Conservation (phyloP, 2,797 vertebrate species). For the Tinamus major region DNA sequence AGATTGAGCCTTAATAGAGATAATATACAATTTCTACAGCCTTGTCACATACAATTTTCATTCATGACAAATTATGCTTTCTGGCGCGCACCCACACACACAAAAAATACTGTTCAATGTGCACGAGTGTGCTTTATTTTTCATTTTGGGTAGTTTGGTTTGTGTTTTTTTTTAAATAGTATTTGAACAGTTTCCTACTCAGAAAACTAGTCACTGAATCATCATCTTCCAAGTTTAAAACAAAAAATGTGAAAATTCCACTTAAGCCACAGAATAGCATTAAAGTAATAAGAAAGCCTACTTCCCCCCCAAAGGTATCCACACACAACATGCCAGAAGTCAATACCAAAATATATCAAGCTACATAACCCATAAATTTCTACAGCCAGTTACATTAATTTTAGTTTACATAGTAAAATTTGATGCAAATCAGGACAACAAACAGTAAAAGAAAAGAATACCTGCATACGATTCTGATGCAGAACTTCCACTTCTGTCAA, state of each 20-base stretch:
- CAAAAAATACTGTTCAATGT: slow-evolving; percentile 82
- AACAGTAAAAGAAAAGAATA: slow-evolving; percentile 76
- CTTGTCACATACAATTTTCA: slow-evolving; percentile 85
- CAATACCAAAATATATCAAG: slow-evolving; percentile 73
- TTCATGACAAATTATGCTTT: slow-evolving; percentile 83
- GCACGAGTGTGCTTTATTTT: slow-evolving; percentile 78
- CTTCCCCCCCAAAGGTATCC: slow-evolving; percentile 69
- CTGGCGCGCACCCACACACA: slow-evolving; percentile 81
- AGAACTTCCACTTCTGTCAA: slow-evolving; percentile 93
- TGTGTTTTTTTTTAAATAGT: slow-evolving; percentile 45
- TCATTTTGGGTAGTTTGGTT: slow-evolving; percentile 66
- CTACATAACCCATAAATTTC: slow-evolving; percentile 70
- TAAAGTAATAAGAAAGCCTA: slow-evolving; percentile 82
- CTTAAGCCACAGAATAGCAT: slow-evolving; percentile 85
- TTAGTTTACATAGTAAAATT: slow-evolving; percentile 52
- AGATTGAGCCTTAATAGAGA: slow-evolving; percentile 86
- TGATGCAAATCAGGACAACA: slow-evolving; percentile 29
- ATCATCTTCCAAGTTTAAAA: slow-evolving; percentile 83
- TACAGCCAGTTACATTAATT: slow-evolving; percentile 56
- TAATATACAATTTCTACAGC: slow-evolving; percentile 86
- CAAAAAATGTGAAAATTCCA: slow-evolving; percentile 80
- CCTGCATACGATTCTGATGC: slow-evolving; percentile 91
- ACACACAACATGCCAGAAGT: slow-evolving; percentile 83
- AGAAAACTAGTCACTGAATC: slow-evolving; percentile 87
- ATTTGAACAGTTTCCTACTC: slow-evolving; percentile 81